Conservation (phyloP, 2,888 invertebrate species). For the Scaptomyza reducta region DNA sequence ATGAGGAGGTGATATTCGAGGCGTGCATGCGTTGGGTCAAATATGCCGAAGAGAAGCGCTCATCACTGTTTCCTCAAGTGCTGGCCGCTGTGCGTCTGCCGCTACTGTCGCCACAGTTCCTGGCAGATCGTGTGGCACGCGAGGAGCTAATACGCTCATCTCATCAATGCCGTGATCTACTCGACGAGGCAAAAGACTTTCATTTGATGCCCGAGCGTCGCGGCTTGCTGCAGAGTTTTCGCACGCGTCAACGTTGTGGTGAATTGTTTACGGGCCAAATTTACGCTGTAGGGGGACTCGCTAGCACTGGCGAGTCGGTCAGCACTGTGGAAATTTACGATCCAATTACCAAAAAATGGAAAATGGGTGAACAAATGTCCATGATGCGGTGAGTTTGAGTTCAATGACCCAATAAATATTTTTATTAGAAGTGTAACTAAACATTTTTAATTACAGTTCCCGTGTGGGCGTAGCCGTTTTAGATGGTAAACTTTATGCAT, state of each 20-base stretch:
- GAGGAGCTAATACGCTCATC: constrained; percentile 91
- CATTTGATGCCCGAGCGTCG: constrained; percentile 94
- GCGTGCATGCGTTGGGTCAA: constrained; percentile 93
- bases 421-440: not conserved
- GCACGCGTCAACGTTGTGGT: constrained; percentile 90
- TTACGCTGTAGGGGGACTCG: constrained; percentile 94
- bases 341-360: constrained; percentile 89
- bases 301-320: constrained; percentile 92
- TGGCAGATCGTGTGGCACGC: constrained; percentile 91
- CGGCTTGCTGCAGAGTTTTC: constrained; percentile 89
- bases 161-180: constrained; percentile 91
- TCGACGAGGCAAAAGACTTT: constrained; percentile 95
- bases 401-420: not conserved
- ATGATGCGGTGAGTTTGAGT: constrained; percentile 86
- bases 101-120: constrained; percentile 91
- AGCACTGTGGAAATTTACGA: constrained; percentile 94
- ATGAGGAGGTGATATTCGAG: constrained; percentile 93
- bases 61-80: constrained; percentile 88
- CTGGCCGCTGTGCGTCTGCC: constrained; percentile 91
- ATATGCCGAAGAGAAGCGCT: constrained; percentile 86
- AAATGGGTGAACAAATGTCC: constrained; percentile 92
- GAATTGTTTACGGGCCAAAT: constrained; percentile 91
- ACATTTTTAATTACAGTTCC: constrained; percentile 85
- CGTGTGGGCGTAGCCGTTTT: constrained; percentile 94
- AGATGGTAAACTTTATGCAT: constrained; percentile 90